phyloP scores from a whole-genome alignment of 2,797 vertebrate species.

The Coranthus polyacanthus region DNA sequence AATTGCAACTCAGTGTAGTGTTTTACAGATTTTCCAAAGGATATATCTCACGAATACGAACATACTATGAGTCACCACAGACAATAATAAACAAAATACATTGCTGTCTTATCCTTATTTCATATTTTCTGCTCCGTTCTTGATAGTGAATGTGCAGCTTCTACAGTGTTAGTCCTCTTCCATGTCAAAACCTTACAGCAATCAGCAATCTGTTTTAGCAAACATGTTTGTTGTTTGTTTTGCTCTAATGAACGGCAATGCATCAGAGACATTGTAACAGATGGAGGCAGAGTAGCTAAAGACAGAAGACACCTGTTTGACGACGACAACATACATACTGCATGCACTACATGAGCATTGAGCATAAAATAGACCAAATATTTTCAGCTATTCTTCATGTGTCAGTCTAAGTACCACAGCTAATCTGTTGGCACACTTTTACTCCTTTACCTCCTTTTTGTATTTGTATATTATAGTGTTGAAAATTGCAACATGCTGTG shows the following conservation, averaged over 20 bases:
- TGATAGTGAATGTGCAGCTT: neutral
- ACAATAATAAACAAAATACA: neutral
- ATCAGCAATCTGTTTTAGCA: constrained; percentile 3
- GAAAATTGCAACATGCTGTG: too few species aligned
- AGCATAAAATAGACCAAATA: neutral
- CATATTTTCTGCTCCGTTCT: neutral
- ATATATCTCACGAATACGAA: constrained; percentile 1
- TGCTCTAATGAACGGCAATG: constrained; percentile 5
- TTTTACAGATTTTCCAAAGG: constrained; percentile 27
- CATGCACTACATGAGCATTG: neutral
- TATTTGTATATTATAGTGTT: too few species aligned
- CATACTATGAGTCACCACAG: neutral
- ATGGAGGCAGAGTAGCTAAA: constrained; percentile 15
- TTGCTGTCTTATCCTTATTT: neutral
- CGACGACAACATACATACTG: neutral
- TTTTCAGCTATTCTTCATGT: neutral
- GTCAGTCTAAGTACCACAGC: neutral
- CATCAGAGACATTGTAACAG: constrained; percentile 6
- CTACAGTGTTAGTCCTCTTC: constrained; percentile 7
- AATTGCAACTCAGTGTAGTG: constrained; percentile 11
- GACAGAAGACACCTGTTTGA: constrained; percentile 27
- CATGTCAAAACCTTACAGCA: neutral
- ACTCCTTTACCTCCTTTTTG: too few species aligned
- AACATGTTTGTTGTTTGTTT: constrained; percentile 5
- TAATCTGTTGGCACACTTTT: neutral